These are phyloP conservation scores for Pogonus chalceus DNA, from an alignment of 1,140 invertebrate species.

Conservation along the genomic window DNA sequence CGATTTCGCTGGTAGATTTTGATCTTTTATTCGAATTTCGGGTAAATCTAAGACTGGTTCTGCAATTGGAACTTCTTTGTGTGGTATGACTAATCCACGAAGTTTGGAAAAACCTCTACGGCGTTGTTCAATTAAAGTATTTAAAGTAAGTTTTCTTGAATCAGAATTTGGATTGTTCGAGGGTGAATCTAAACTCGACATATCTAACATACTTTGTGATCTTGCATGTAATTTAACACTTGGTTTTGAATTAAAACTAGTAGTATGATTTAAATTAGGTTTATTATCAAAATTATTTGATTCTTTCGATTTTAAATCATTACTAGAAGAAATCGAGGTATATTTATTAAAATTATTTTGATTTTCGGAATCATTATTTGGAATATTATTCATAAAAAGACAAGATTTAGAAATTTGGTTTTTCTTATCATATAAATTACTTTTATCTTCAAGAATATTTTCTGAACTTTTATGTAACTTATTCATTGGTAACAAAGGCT, in stretches of 20 bases:
- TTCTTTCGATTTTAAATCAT: conserved; percentile 26
- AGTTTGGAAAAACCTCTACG: conserved; percentile 72
- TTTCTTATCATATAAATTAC: neutral
- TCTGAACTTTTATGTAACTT: conserved; percentile 44
- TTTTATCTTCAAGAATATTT: conserved; percentile 35
- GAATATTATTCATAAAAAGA: neutral
- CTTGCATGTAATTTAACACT: conserved; percentile 26
- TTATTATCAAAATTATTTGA: neutral
- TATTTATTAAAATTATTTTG: neutral
- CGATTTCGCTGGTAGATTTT: conserved; percentile 21
- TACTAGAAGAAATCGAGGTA: conserved; percentile 8
- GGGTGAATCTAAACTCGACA: conserved; percentile 34
- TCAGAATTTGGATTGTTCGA: conserved; percentile 29
- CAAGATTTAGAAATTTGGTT: neutral
- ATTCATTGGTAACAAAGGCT: conserved; percentile 19
- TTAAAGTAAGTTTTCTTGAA: conserved; percentile 44
- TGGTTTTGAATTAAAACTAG: neutral
- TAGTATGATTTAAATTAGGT: neutral
- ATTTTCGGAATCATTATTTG: neutral
- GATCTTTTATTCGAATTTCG: conserved; percentile 64
- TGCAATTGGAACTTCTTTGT: conserved; percentile 46
- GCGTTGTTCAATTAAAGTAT: conserved; percentile 65
- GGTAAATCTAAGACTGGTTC: conserved; percentile 55
- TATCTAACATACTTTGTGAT: conserved; percentile 40
- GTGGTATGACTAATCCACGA: conserved; percentile 71